These are phyloP conservation scores for Sternotherus odoratus DNA, from an alignment of 2,797 vertebrate genomes.

Conservation along the genomic window DNA sequence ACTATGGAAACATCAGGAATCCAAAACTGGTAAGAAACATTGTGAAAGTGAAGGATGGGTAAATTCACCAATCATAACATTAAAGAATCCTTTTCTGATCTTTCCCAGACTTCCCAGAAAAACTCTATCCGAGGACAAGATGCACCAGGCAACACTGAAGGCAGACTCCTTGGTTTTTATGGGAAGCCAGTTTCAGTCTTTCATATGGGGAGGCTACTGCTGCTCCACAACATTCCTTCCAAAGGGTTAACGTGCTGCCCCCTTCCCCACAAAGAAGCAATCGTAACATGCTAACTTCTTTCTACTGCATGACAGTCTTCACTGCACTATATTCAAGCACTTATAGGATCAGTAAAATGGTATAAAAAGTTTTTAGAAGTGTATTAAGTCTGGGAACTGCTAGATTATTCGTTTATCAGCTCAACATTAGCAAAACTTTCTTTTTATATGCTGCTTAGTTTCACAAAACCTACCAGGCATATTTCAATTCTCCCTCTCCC, in stretches of 20 bases:
- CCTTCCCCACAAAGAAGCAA: neutral
- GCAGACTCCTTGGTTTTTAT: neutral
- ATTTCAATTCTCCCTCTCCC: constrained; percentile 62
- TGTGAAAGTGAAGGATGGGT: constrained; percentile 1
- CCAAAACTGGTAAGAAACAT: neutral
- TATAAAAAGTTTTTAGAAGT: constrained; percentile 28
- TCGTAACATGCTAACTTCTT: neutral
- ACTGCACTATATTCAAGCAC: constrained; percentile 33
- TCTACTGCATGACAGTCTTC: neutral
- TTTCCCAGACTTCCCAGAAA: constrained; percentile 12
- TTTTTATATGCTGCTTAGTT: constrained; percentile 64
- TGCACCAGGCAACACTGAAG: neutral
- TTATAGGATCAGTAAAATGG: constrained; percentile 48
- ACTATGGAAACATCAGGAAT: neutral
- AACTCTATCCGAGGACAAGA: neutral
- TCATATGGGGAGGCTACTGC: constrained; percentile 15
- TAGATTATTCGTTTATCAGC: constrained; percentile 46
- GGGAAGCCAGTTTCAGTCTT: neutral
- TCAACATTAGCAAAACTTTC: constrained; percentile 52
- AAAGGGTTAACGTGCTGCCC: neutral
- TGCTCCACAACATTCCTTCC: neutral
- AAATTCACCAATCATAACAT: neutral
- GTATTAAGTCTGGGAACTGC: constrained; percentile 18
- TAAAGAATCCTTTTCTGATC: neutral
- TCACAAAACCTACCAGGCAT: constrained; percentile 56